Conservation (phyloP, 2,888 invertebrate species). For the Pecten maximus region DNA sequence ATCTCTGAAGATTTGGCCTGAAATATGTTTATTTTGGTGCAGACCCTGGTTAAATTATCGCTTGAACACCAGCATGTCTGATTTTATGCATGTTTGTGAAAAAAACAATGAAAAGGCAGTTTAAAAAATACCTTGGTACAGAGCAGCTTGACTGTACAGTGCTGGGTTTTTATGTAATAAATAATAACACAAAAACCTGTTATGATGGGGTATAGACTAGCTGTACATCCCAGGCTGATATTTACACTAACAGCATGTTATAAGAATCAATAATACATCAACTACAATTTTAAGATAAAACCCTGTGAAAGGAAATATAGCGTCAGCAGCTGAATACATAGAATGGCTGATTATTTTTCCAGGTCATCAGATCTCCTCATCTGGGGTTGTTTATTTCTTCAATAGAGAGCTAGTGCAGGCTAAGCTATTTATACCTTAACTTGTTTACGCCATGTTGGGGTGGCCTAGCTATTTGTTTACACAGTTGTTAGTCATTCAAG, state of each 20-base stretch:
- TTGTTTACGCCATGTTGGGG: conserved; percentile 55
- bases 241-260: not conserved
- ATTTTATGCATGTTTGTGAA: not conserved
- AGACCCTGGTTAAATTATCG: not conserved
- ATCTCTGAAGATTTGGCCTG: not conserved
- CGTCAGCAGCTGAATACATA: conserved; percentile 36
- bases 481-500: conserved; percentile 66
- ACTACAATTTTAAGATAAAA: conserved; percentile 39
- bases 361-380: conserved; percentile 33
- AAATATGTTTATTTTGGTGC: not conserved
- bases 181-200: not conserved
- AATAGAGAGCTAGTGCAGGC: conserved; percentile 42
- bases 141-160: not conserved
- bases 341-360: conserved; percentile 37
- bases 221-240: not conserved
- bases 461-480: conserved; percentile 68
- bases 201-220: not conserved
- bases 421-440: conserved; percentile 52
- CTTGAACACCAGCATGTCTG: not conserved
- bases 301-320: conserved; percentile 25
- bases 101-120: not conserved
- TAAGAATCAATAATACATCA: conserved; percentile 39
- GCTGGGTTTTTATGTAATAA: not conserved
- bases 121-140: not conserved
- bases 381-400: conserved; percentile 49